Percentiles rank a stretch among this genome's conserved stretches.
Conservation (phyloP, 2,888 invertebrate genomes). For the Byasa hedistus region DNA sequence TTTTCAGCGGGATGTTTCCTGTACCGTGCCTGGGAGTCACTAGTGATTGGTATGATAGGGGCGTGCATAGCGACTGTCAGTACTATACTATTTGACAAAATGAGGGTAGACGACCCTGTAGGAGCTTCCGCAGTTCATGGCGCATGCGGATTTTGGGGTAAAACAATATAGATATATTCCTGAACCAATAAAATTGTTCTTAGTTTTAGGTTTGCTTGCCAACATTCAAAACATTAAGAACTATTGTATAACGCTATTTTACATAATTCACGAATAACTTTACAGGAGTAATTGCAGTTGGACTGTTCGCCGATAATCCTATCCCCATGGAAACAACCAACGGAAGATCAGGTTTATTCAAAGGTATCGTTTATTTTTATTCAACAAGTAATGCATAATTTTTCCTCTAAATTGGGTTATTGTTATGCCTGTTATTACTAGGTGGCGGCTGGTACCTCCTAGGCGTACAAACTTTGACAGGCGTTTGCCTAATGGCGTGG, state of each 20-base stretch:
- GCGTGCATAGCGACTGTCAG: constrained; percentile 84
- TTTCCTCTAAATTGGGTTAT: too few relatives aligned
- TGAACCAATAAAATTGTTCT: neutral
- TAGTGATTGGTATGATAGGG: constrained; percentile 90
- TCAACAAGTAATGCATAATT: neutral
- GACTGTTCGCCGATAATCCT: constrained; percentile 93
- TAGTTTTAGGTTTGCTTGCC: too few relatives aligned
- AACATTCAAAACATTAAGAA: neutral
- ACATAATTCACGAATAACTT: neutral
- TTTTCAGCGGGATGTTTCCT: constrained; percentile 89
- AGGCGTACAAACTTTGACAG: constrained; percentile 89
- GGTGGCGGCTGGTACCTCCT: constrained; percentile 94
- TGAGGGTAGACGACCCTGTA: constrained; percentile 93
- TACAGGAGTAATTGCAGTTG: constrained; percentile 91
- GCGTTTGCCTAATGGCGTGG: constrained; percentile 86
- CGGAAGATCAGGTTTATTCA: constrained; percentile 86
- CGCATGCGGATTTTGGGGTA: constrained; percentile 86
- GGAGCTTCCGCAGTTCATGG: constrained; percentile 95
- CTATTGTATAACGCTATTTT: neutral
- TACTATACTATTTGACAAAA: constrained; percentile 87
- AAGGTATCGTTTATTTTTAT: constrained; percentile 71
- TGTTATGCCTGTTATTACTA: constrained; percentile 41
- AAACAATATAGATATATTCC: constrained; percentile 25
- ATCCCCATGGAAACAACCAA: constrained; percentile 88
- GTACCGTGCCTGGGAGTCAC: constrained; percentile 91